These are phyloP conservation scores for Pristionchus maxplancki DNA, from an alignment of 2,888 invertebrate species.

Conservation along the genomic window DNA sequence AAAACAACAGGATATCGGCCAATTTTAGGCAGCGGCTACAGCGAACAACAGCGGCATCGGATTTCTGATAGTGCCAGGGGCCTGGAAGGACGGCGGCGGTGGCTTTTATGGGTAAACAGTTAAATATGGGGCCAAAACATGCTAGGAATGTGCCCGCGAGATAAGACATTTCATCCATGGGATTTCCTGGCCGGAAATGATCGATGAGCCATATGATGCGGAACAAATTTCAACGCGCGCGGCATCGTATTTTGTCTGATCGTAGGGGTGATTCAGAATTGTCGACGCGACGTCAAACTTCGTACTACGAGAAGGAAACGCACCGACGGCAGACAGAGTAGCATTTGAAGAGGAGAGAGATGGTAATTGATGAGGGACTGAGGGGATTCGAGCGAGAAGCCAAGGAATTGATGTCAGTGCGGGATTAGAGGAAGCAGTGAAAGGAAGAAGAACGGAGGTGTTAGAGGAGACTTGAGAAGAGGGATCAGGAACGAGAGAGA, in stretches of 20 bases:
- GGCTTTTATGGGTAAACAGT: neutral
- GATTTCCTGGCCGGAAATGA: conserved; percentile 3
- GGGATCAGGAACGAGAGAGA: neutral
- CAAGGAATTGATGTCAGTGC: conserved; percentile 16
- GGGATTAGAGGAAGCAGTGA: neutral
- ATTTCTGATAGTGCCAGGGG: conserved; percentile 5
- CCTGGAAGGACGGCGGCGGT: neutral
- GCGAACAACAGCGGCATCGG: neutral
- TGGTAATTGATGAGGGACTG: conserved; percentile 20
- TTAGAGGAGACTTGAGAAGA: neutral
- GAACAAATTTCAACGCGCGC: neutral
- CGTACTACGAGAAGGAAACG: neutral
- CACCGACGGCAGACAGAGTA: conserved; percentile 1
- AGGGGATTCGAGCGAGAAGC: conserved; percentile 31
- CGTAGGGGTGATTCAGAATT: neutral
- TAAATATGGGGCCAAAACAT: conserved; percentile 11
- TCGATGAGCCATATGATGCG: neutral
- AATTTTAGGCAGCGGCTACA: neutral
- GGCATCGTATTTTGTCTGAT: neutral
- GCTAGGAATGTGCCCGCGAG: neutral
- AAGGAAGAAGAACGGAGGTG: neutral
- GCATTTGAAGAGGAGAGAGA: neutral
- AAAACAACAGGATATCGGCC: neutral
- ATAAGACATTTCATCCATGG: neutral
- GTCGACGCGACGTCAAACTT: neutral